Evolutionary conservation across 2,888 invertebrate species (phyloP).

Genomic region (Epirrita christyi): DNA sequence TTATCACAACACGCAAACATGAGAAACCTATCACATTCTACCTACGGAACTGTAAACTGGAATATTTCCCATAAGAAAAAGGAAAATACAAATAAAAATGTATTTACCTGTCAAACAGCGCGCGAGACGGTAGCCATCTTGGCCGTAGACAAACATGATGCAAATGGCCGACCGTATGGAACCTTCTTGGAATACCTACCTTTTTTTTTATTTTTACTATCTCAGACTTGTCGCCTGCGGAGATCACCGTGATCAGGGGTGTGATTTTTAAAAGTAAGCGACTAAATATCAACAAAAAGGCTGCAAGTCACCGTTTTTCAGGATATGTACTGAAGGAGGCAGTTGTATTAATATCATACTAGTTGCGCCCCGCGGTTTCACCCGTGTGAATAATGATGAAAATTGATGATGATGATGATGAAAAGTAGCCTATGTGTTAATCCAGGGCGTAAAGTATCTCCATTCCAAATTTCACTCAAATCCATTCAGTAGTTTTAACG

Average conservation of each 20-base stretch:
- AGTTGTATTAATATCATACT: too few relatives aligned
- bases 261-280: not conserved
- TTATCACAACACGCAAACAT: not conserved
- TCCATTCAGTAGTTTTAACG: too few relatives aligned
- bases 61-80: constrained; percentile 31
- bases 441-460: too few relatives aligned
- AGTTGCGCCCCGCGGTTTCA: too few relatives aligned
- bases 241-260: constrained; percentile 8
- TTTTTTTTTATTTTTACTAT: constrained; percentile 41
- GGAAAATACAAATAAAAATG: constrained; percentile 43
- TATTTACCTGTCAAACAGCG: constrained; percentile 52
- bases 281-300: too few relatives aligned
- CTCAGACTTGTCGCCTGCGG: constrained; percentile 21
- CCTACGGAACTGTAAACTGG: constrained; percentile 22
- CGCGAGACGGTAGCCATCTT: constrained; percentile 60
- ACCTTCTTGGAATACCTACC: constrained; percentile 46
- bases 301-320: too few relatives aligned
- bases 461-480: too few relatives aligned
- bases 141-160: constrained; percentile 48
- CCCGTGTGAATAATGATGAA: too few relatives aligned
- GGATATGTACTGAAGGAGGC: too few relatives aligned
- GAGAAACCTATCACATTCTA: not conserved
- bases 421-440: too few relatives aligned
- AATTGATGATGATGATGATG: too few relatives aligned
- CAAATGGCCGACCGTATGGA: constrained; percentile 51